These are phyloP conservation scores for Cebus imitator DNA, from an alignment of 2,113 vertebrate genomes.

Conservation along the genomic window DNA sequence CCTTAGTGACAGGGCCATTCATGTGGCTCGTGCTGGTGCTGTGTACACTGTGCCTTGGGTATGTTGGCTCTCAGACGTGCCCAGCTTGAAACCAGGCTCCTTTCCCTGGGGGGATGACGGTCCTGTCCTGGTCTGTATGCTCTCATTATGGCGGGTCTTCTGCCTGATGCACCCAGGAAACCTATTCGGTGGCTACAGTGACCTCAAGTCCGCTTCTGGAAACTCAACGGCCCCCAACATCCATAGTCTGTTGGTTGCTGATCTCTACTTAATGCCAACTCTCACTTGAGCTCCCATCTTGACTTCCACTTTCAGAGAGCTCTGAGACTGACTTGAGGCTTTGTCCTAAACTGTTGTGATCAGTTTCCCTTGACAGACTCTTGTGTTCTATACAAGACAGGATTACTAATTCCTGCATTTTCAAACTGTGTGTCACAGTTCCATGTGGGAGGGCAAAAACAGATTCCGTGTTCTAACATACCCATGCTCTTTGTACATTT, in stretches of 20 bases:
- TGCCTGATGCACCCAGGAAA: not conserved
- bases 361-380: not conserved
- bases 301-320: not conserved
- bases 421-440: not conserved
- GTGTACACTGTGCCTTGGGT: accelerated
- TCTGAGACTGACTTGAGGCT: not conserved
- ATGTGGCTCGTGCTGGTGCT: not conserved
- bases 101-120: not conserved
- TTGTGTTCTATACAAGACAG: not conserved
- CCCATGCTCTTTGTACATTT: not conserved
- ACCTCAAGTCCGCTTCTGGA: not conserved
- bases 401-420: not conserved
- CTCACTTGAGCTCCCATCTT: not conserved
- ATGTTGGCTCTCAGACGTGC: no score
- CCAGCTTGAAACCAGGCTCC: not conserved
- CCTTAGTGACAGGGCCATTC: accelerated
- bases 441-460: not conserved
- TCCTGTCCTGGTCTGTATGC: not conserved
- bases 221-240: not conserved
- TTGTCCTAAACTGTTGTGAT: not conserved
- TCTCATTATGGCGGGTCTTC: not conserved
- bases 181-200: not conserved
- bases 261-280: not conserved
- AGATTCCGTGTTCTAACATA: not conserved
- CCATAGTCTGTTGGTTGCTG: not conserved